Conservation (phyloP, 2,797 vertebrate genomes). For the Garrulus glandarius region DNA sequence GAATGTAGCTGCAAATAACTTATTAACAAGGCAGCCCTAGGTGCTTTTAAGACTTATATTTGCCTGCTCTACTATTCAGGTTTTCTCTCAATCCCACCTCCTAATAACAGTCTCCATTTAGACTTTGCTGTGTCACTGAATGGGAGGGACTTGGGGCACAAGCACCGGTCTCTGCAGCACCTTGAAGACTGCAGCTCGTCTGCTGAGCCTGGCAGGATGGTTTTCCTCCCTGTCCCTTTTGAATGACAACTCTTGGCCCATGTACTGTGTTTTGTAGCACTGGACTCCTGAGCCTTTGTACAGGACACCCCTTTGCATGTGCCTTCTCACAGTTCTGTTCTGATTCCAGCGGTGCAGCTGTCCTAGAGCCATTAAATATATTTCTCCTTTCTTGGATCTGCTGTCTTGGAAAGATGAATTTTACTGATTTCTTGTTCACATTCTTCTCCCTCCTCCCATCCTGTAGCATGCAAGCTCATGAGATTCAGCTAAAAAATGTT, state of each 20-base stretch:
- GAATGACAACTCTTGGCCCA: not conserved
- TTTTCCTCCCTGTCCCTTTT: not conserved
- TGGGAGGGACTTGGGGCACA: not conserved
- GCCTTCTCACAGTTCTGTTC: not conserved
- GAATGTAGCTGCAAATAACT: conserved; percentile 19
- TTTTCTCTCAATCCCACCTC: not conserved
- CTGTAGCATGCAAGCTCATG: not conserved
- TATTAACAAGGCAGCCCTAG: conserved; percentile 22
- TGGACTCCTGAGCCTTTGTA: not conserved
- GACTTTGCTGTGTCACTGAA: not conserved
- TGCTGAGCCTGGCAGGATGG: not conserved
- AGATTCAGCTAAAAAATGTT: not conserved
- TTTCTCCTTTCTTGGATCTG: not conserved
- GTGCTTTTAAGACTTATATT: not conserved
- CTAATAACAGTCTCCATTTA: not conserved
- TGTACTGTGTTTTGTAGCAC: not conserved
- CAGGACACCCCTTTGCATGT: not conserved
- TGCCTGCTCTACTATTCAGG: not conserved
- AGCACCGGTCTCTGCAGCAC: not conserved
- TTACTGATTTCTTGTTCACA: not conserved
- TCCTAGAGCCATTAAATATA: not conserved
- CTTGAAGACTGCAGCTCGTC: not conserved
- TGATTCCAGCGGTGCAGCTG: not conserved
- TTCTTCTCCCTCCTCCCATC: not conserved
- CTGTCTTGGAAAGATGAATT: not conserved